phyloP scores from a whole-genome alignment of 1,140 invertebrate genomes.

The Dinoponera quadriceps region DNA sequence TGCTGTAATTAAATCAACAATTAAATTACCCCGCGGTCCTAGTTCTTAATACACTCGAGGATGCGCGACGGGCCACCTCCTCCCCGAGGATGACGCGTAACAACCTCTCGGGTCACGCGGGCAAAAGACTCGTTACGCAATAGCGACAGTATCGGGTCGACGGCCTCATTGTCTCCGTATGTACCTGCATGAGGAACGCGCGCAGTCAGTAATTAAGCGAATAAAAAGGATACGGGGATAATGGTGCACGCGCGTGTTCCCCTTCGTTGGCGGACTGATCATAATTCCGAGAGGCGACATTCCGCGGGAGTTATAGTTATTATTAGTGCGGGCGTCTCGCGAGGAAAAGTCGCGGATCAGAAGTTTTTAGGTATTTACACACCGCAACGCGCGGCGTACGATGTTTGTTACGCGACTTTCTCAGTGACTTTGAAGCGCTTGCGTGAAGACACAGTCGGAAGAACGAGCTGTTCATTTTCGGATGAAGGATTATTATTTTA shows the following conservation, averaged over 20 bases:
- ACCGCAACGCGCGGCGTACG: too few species aligned
- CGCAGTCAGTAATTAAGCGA: constrained; percentile 27
- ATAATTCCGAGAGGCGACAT: constrained; percentile 35
- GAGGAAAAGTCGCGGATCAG: constrained; percentile 11
- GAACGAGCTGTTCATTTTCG: too few species aligned
- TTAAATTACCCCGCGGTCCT: constrained; percentile 7
- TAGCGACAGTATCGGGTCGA: not conserved
- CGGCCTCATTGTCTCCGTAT: constrained; percentile 26
- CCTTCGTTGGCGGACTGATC: not conserved
- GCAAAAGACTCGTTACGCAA: constrained; percentile 47
- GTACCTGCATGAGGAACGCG: constrained; percentile 26
- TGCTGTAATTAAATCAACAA: constrained; percentile 52
- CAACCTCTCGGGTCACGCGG: constrained; percentile 1
- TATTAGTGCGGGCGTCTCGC: not conserved
- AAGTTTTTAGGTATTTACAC: constrained; percentile 24
- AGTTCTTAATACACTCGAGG: constrained; percentile 1
- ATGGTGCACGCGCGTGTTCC: constrained; percentile 5
- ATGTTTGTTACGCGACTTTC: too few species aligned
- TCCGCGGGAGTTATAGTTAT: constrained; percentile 16
- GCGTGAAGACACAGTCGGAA: too few species aligned
- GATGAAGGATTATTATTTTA: too few species aligned
- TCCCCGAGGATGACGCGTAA: not conserved
- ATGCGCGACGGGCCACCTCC: not conserved
- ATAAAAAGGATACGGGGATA: constrained; percentile 39
- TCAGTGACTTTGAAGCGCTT: too few species aligned